These are phyloP conservation scores for Macrotus californicus DNA, from an alignment of 2,113 vertebrate genomes.

Conservation along the genomic window DNA sequence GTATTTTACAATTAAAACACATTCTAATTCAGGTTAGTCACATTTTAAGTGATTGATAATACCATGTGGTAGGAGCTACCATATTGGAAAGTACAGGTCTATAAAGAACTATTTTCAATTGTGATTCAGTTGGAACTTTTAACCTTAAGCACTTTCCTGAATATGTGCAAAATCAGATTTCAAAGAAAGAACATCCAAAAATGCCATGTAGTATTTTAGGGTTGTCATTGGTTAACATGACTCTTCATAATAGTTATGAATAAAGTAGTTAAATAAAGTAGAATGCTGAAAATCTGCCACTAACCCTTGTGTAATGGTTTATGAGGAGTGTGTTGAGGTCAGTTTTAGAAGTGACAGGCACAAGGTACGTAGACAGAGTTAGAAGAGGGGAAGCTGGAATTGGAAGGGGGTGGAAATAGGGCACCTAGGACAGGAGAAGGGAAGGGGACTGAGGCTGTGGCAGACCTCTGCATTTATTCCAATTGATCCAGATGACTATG, in stretches of 20 bases:
- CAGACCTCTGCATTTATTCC: neutral
- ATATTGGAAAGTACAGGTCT: neutral
- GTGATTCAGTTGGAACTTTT: neutral
- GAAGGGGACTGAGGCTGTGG: neutral
- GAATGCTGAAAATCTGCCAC: neutral
- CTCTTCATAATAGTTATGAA: neutral
- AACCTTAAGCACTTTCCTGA: neutral
- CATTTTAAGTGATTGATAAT: neutral
- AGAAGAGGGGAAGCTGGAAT: neutral
- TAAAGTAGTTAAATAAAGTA: neutral
- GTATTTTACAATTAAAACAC: neutral
- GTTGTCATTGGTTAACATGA: neutral
- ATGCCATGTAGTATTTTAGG: neutral
- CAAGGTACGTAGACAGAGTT: neutral
- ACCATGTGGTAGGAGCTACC: neutral
- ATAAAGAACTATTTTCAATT: neutral
- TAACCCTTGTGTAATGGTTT: neutral
- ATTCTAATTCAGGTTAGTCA: neutral
- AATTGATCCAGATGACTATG: neutral
- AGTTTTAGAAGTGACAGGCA: neutral
- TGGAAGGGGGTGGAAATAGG: neutral
- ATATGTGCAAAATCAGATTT: slow-evolving; percentile 2
- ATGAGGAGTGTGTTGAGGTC: neutral
- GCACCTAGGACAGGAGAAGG: neutral
- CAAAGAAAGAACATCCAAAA: neutral